Evolutionary conservation across 2,888 invertebrate genomes (phyloP).

Genomic region (Cataglyphis albicans): DNA sequence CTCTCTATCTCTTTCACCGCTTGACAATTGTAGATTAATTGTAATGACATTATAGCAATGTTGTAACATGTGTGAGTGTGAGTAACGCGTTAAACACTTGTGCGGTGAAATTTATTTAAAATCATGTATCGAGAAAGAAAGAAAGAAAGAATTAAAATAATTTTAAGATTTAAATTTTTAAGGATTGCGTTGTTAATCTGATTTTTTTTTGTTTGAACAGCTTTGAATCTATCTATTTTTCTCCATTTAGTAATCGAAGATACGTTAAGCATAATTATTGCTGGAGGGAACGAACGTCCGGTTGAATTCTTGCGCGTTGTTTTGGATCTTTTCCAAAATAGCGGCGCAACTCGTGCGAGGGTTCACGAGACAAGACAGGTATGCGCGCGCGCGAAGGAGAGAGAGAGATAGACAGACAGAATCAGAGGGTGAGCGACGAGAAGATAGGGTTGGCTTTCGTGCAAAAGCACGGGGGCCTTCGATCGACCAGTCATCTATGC

Average conservation of each 20-base stretch:
- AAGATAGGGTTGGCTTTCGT: conserved; percentile 64
- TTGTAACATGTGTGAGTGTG: not conserved
- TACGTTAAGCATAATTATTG: conserved; percentile 56
- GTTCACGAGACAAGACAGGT: conserved; percentile 54
- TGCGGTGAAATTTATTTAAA: not conserved
- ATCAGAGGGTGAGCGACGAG: conserved; percentile 61
- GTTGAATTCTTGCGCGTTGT: conserved; percentile 75
- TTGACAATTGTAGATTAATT: conserved; percentile 51
- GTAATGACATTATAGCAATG: conserved; percentile 31
- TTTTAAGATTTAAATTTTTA: conserved; percentile 4
- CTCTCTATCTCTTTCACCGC: not conserved
- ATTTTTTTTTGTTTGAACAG: not conserved
- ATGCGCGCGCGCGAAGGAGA: not conserved
- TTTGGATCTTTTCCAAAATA: conserved; percentile 83
- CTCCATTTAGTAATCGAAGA: conserved; percentile 48
- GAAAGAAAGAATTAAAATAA: not conserved
- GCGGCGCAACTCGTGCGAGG: conserved; percentile 68
- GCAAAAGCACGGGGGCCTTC: conserved; percentile 81
- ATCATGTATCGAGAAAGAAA: not conserved
- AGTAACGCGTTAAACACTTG: not conserved
- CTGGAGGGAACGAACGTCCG: not conserved
- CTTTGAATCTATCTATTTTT: not conserved
- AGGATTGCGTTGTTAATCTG: not conserved
- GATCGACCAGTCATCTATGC: conserved; percentile 83
- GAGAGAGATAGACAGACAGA: conserved; percentile 12